These are phyloP conservation scores for Enteromius radiatus DNA, from an alignment of 2,797 vertebrate species.

Conservation along the genomic window DNA sequence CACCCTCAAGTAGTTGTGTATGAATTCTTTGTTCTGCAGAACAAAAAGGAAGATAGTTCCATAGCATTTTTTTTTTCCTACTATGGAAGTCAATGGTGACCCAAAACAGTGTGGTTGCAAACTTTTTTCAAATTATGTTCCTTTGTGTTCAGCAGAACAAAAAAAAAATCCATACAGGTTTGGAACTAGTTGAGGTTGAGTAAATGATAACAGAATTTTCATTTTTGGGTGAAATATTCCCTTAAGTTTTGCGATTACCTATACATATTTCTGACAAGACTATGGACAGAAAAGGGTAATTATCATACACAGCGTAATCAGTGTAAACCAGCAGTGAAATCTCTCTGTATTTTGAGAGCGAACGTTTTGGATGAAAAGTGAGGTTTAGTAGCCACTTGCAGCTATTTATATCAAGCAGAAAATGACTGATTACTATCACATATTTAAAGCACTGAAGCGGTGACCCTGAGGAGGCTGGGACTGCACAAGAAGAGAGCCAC, in stretches of 20 bases:
- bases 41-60: too few species aligned
- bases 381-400: slow-evolving; percentile 23
- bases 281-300: slow-evolving; percentile 5
- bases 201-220: too few species aligned
- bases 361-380: slow-evolving; percentile 4
- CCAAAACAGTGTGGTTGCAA: too few species aligned
- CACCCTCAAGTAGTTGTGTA: too few species aligned
- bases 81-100: too few species aligned
- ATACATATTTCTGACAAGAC: neutral
- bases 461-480: slow-evolving; percentile 39
- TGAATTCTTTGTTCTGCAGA: too few species aligned
- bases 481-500: slow-evolving; percentile 38
- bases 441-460: slow-evolving; percentile 54
- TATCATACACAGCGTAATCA: slow-evolving; percentile 12
- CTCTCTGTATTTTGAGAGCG: neutral
- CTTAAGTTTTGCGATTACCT: neutral
- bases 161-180: too few species aligned
- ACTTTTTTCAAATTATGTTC: too few species aligned
- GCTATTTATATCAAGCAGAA: slow-evolving; percentile 49
- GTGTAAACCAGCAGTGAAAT: slow-evolving; percentile 1
- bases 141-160: too few species aligned
- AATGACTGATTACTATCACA: slow-evolving; percentile 57
- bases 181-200: too few species aligned
- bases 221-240: too few species aligned
- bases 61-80: too few species aligned